phyloP scores from a whole-genome alignment of 2,797 vertebrate species.

The Notamacropus eugenii region DNA sequence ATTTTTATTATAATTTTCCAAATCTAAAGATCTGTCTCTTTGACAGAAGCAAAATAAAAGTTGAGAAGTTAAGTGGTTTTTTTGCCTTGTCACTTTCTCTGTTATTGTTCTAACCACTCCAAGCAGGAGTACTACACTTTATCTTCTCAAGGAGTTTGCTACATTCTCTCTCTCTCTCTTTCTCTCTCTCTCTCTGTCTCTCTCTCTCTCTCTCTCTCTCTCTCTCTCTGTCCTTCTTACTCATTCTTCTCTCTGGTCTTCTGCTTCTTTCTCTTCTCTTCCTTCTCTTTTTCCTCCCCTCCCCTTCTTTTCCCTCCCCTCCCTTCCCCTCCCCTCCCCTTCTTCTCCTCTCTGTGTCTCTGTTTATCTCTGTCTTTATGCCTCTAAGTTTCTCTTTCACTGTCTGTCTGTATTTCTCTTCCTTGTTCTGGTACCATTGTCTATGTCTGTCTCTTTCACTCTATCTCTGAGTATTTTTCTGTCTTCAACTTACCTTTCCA shows the following conservation, averaged over 20 bases:
- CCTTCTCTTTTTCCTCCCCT: too few relatives aligned
- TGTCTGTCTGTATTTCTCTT: too few relatives aligned
- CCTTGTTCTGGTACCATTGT: too few relatives aligned
- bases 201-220: background rate
- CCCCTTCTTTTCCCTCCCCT: accelerated
- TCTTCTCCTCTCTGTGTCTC: too few relatives aligned
- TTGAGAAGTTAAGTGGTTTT: background rate
- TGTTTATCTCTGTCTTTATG: too few relatives aligned
- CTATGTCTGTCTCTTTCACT: too few relatives aligned
- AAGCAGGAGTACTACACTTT: background rate
- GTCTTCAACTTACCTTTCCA: too few relatives aligned
- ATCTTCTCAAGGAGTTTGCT: background rate
- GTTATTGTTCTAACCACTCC: background rate
- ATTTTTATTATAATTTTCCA: background rate
- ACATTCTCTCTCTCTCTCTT: background rate
- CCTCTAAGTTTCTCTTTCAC: too few relatives aligned
- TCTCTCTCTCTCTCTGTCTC: too few relatives aligned
- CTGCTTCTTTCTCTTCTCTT: background rate
- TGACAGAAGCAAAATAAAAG: background rate
- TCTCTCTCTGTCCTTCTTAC: too few relatives aligned
- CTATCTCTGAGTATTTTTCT: background rate
- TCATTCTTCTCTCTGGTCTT: background rate
- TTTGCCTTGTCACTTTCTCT: background rate
- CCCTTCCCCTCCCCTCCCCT: accelerated
- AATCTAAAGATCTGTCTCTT: background rate